phyloP scores from a whole-genome alignment of 1,140 invertebrate genomes.

The Drosophila teissieri region DNA sequence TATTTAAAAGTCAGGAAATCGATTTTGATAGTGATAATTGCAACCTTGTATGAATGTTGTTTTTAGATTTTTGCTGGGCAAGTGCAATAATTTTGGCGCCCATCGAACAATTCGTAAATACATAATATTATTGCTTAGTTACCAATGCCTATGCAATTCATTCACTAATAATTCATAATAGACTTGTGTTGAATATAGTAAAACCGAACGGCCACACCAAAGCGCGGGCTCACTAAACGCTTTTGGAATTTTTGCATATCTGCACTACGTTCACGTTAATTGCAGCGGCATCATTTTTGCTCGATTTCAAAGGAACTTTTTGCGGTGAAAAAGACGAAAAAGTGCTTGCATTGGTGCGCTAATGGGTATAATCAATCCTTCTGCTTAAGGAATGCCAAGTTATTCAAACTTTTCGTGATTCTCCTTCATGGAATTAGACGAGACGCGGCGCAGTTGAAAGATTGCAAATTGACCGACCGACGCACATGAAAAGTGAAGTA shows the following conservation, averaged over 20 bases:
- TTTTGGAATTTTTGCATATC: constrained; percentile 11
- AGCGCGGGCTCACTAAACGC: constrained; percentile 10
- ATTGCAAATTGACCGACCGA: background rate
- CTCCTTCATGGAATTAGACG: background rate
- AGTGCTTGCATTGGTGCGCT: background rate
- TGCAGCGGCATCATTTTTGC: constrained; percentile 29
- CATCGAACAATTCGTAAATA: too few species aligned
- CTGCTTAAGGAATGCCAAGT: background rate
- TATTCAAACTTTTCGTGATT: background rate
- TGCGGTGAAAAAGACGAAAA: constrained; percentile 1
- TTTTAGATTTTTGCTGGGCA: constrained; percentile 17
- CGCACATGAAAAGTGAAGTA: constrained; percentile 34
- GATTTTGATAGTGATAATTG: background rate
- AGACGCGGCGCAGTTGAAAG: background rate
- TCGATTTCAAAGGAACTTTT: background rate
- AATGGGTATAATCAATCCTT: background rate
- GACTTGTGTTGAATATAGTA: background rate
- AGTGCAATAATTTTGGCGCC: background rate
- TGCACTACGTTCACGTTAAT: constrained; percentile 23
- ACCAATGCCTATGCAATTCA: too few species aligned
- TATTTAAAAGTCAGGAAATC: too few species aligned
- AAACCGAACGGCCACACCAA: background rate
- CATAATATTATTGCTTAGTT: too few species aligned
- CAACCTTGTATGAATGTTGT: background rate
- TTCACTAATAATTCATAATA: too few species aligned